phyloP scores from a whole-genome alignment of 64 coral and sea anemone species.

The Exaiptasia diaphana region DNA sequence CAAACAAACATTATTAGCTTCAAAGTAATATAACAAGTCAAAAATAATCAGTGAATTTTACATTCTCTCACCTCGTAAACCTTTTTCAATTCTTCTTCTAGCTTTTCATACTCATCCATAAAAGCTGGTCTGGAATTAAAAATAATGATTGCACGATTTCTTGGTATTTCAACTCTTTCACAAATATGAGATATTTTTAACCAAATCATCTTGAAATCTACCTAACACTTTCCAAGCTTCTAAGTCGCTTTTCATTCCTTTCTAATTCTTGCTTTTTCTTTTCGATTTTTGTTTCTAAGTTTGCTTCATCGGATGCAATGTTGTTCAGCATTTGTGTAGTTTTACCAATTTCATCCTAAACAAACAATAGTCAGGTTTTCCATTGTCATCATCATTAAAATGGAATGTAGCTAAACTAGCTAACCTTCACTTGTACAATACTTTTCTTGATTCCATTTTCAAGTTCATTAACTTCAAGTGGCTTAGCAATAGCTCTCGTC shows the following conservation, averaged over 20 bases:
- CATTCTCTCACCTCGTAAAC: constrained; percentile 91
- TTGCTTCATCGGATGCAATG: constrained; percentile 99
- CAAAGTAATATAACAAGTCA: not conserved
- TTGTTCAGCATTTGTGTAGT: constrained; percentile 95
- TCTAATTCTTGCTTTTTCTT: constrained; percentile 98
- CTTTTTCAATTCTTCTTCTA: constrained; percentile 89
- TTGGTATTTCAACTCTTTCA: not conserved
- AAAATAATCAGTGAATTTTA: not conserved
- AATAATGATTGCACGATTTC: not conserved
- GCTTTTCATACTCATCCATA: constrained; percentile 99
- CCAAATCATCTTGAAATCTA: not conserved
- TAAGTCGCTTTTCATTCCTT: constrained; percentile 88
- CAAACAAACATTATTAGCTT: not conserved
- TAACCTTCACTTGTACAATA: constrained; percentile 61
- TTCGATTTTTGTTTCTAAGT: constrained; percentile 95
- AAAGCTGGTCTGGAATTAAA: constrained; percentile 72
- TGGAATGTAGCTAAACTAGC: not conserved
- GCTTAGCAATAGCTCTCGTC: constrained; percentile 89
- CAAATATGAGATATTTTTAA: not conserved
- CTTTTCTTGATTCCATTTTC: constrained; percentile 98
- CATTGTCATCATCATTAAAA: not conserved
- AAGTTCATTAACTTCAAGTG: constrained; percentile 93
- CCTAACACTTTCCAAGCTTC: constrained; percentile 94
- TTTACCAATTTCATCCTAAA: constrained; percentile 85
- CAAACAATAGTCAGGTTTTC: not conserved